phyloP scores from a whole-genome alignment of 2,888 invertebrate genomes.

The Xanthorhoe designata region DNA sequence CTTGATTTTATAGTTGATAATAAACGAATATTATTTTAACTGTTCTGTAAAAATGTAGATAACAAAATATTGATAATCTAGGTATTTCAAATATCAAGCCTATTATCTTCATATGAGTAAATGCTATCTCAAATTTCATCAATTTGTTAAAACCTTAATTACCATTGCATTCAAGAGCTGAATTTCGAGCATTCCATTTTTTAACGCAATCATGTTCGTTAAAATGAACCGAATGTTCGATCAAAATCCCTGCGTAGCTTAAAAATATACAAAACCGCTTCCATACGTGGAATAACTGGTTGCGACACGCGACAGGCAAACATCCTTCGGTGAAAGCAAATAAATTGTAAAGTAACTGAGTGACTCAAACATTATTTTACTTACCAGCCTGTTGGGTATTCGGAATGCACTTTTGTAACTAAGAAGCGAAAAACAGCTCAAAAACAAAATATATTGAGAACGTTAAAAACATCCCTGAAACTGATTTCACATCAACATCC shows the following conservation, averaged over 20 bases:
- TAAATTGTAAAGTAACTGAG: slow-evolving; percentile 63
- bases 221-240: slow-evolving; percentile 30
- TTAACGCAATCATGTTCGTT: slow-evolving; percentile 35
- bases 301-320: slow-evolving; percentile 58
- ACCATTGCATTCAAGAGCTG: slow-evolving; percentile 18
- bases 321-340: slow-evolving; percentile 78
- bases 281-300: slow-evolving; percentile 61
- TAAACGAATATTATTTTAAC: not conserved
- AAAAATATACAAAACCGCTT: slow-evolving; percentile 55
- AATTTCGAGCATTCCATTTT: slow-evolving; percentile 19
- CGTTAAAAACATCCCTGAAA: no score
- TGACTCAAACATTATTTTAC: slow-evolving; percentile 21
- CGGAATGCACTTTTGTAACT: no score
- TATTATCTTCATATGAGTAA: not conserved
- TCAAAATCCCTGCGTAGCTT: slow-evolving; percentile 50
- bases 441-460: no score
- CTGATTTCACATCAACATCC: slow-evolving; percentile 6
- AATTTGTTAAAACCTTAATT: slow-evolving; percentile 13
- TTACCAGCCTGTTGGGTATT: slow-evolving; percentile 1
- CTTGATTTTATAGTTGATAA: no score
- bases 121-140: not conserved
- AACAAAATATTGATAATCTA: not conserved
- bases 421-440: no score
- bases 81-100: not conserved
- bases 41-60: no score